phyloP scores from a whole-genome alignment of 2,888 invertebrate genomes.

The Brassicogethes aeneus region DNA sequence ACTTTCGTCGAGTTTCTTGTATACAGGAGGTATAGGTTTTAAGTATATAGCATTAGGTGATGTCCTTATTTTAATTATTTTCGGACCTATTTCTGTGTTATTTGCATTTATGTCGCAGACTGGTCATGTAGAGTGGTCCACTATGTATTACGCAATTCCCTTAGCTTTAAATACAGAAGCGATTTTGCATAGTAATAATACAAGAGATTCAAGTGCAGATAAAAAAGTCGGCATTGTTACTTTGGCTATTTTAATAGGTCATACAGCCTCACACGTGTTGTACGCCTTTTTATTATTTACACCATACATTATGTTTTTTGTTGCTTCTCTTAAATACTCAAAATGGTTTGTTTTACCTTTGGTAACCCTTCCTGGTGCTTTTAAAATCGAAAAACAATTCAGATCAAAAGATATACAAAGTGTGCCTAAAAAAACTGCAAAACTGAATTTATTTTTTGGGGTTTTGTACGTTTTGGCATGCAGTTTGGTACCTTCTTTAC shows the following conservation, averaged over 20 bases:
- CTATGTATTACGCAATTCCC: constrained; percentile 89
- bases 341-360: constrained; percentile 84
- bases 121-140: constrained; percentile 82
- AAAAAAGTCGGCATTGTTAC: constrained; percentile 87
- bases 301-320: constrained; percentile 84
- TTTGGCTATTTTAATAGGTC: constrained; percentile 86
- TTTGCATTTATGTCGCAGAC: constrained; percentile 92
- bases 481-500: constrained; percentile 57
- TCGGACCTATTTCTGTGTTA: constrained; percentile 88
- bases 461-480: constrained; percentile 81
- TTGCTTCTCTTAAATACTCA: constrained; percentile 75
- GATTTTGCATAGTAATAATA: constrained; percentile 91
- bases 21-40: constrained; percentile 91
- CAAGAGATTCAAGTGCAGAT: constrained; percentile 83
- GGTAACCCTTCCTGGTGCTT: constrained; percentile 79
- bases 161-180: constrained; percentile 91
- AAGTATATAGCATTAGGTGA: constrained; percentile 95
- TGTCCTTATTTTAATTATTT: constrained; percentile 82
- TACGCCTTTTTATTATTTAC: constrained; percentile 84
- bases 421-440: constrained; percentile 83
- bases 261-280: constrained; percentile 81
- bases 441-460: constrained; percentile 84
- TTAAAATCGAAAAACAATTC: constrained; percentile 83
- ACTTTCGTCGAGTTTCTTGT: constrained; percentile 89
- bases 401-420: constrained; percentile 67